These are phyloP conservation scores for Musca vetustissima DNA, from an alignment of 1,140 invertebrate species.

Conservation along the genomic window DNA sequence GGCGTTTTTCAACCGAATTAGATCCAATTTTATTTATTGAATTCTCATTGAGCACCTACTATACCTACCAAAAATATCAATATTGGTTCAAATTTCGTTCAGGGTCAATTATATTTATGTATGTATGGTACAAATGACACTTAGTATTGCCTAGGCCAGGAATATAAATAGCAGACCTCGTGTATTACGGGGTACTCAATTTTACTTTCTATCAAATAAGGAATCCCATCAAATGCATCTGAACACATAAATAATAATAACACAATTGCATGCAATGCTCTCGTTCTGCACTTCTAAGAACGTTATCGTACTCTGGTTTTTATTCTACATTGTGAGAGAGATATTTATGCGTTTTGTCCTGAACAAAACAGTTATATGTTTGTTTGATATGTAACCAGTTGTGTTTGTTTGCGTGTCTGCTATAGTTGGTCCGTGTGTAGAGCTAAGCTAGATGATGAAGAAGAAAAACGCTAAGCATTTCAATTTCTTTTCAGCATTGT, in stretches of 20 bases:
- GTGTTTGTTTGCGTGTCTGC: background rate
- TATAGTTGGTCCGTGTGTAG: background rate
- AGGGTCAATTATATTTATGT: no score
- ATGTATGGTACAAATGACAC: no score
- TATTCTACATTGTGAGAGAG: background rate
- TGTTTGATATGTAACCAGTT: background rate
- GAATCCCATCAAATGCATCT: background rate
- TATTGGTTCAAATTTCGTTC: no score
- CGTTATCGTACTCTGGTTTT: background rate
- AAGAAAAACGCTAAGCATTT: background rate
- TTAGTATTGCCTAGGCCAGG: no score
- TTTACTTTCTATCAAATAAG: no score
- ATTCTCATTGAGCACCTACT: no score
- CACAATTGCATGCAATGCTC: constrained; percentile 17
- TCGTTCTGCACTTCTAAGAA: background rate
- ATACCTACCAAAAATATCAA: no score
- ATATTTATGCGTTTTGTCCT: constrained; percentile 16
- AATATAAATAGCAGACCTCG: no score
- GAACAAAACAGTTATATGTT: no score
- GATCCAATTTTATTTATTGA: no score
- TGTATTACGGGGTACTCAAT: no score
- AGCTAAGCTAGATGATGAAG: background rate
- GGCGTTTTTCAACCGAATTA: no score
- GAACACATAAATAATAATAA: constrained; percentile 5
- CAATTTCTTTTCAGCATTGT: background rate